Evolutionary conservation across 2,113 vertebrate species (phyloP).

Genomic region (Mirounga angustirostris): DNA sequence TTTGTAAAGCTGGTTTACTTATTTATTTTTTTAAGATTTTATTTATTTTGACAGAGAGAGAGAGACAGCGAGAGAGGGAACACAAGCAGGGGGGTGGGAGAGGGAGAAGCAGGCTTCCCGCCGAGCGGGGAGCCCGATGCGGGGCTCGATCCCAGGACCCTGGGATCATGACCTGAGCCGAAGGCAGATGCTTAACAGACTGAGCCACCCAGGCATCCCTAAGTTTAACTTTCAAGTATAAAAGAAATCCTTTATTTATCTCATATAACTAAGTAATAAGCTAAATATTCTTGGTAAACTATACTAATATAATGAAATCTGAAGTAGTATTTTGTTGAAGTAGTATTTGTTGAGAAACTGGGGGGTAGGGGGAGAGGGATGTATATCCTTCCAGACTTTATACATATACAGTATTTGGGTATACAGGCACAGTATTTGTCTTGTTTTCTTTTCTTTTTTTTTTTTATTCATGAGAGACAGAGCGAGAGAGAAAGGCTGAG

Average conservation of each 20-base stretch:
- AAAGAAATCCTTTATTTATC: not conserved
- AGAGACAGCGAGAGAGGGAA: too few species aligned
- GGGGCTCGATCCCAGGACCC: too few species aligned
- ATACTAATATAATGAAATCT: not conserved
- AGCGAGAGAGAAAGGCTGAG: too few species aligned
- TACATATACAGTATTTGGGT: not conserved
- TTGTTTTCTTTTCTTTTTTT: not conserved
- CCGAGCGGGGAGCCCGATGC: too few species aligned
- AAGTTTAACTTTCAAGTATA: not conserved
- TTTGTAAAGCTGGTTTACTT: too few species aligned
- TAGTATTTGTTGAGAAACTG: not conserved
- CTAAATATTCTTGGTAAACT: not conserved
- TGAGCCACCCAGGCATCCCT: too few species aligned
- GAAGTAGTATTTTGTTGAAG: not conserved
- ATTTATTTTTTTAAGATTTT: too few species aligned
- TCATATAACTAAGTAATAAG: not conserved
- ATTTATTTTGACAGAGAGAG: too few species aligned
- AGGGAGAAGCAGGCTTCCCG: too few species aligned
- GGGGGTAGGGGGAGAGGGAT: not conserved
- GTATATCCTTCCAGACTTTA: not conserved
- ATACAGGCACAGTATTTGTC: not conserved
- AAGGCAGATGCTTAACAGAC: not conserved
- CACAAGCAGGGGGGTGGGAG: too few species aligned
- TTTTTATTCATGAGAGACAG: too few species aligned
- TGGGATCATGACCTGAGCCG: not conserved